Percentiles rank a stretch among this genome's conserved stretches.
phyloP scores from a whole-genome alignment of 2,888 invertebrate species.

The Amphipoea lucens region DNA sequence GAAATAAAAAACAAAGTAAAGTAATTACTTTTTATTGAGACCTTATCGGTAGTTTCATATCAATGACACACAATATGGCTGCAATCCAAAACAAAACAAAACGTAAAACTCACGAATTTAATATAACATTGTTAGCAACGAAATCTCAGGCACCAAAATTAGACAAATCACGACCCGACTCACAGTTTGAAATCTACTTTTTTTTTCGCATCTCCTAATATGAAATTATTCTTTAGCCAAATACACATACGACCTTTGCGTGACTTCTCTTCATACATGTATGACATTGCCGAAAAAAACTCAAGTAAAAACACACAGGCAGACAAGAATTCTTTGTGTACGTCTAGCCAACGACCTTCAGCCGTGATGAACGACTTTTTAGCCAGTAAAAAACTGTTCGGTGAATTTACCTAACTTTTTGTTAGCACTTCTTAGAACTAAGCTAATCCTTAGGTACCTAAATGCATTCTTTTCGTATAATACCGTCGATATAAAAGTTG shows the following conservation, averaged over 20 bases:
- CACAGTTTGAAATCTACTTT: slow-evolving; percentile 70
- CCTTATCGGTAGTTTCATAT: slow-evolving; percentile 4
- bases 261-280: slow-evolving; percentile 84
- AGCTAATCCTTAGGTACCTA: slow-evolving; percentile 75
- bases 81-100: slow-evolving; percentile 28
- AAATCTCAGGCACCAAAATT: slow-evolving; percentile 63
- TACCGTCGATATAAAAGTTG: slow-evolving; percentile 79
- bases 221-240: slow-evolving; percentile 82
- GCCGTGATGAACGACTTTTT: slow-evolving; percentile 88
- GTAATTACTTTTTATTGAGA: no score
- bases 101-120: slow-evolving; percentile 36
- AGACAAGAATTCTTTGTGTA: slow-evolving; percentile 88
- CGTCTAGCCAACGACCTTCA: slow-evolving; percentile 88
- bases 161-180: slow-evolving; percentile 70
- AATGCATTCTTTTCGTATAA: slow-evolving; percentile 82
- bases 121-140: slow-evolving; percentile 36
- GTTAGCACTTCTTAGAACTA: slow-evolving; percentile 84
- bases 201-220: slow-evolving; percentile 78
- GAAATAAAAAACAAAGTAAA: no score
- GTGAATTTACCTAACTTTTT: slow-evolving; percentile 90
- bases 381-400: slow-evolving; percentile 85
- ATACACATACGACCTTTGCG: slow-evolving; percentile 85
- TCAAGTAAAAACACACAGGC: slow-evolving; percentile 82
- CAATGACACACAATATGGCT: slow-evolving; percentile 19
- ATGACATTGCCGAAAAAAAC: slow-evolving; percentile 87